These are phyloP conservation scores for Bucorvus abyssinicus DNA, from an alignment of 2,797 vertebrate species.

Conservation along the genomic window DNA sequence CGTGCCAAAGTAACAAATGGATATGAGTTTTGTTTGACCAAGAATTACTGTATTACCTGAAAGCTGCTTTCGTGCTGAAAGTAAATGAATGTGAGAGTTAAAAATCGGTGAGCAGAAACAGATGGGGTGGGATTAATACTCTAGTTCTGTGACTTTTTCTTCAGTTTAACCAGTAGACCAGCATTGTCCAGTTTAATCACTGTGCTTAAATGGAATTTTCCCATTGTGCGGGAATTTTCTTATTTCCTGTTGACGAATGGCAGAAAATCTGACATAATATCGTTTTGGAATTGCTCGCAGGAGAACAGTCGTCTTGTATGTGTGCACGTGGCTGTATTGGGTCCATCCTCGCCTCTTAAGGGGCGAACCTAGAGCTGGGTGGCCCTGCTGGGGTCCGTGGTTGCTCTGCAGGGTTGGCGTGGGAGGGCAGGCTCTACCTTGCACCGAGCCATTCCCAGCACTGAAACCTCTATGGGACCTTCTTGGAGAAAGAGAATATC, in stretches of 20 bases:
- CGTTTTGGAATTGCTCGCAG: neutral
- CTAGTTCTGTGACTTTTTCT: neutral
- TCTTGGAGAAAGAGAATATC: neutral
- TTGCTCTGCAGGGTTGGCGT: neutral
- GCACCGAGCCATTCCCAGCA: accelerated
- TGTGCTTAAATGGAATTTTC: neutral
- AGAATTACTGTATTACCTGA: neutral
- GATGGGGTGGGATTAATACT: neutral
- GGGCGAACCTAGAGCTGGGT: neutral
- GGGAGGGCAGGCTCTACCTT: neutral
- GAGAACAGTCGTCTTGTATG: accelerated
- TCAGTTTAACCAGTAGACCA: neutral
- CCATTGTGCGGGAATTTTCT: neutral
- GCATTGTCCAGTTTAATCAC: neutral
- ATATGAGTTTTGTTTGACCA: neutral
- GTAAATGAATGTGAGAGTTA: neutral
- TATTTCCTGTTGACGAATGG: neutral
- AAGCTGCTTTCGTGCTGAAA: neutral
- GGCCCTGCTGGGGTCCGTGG: neutral
- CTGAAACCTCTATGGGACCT: neutral
- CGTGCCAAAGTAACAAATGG: neutral
- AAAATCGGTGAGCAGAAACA: neutral
- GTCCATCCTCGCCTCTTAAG: neutral
- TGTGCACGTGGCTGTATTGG: accelerated
- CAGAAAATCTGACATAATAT: neutral